Percentiles rank a stretch among this genome's conserved stretches.
These are phyloP conservation scores for Zeuzera pyrina DNA, from an alignment of 2,888 invertebrate species.

Conservation along the genomic window DNA sequence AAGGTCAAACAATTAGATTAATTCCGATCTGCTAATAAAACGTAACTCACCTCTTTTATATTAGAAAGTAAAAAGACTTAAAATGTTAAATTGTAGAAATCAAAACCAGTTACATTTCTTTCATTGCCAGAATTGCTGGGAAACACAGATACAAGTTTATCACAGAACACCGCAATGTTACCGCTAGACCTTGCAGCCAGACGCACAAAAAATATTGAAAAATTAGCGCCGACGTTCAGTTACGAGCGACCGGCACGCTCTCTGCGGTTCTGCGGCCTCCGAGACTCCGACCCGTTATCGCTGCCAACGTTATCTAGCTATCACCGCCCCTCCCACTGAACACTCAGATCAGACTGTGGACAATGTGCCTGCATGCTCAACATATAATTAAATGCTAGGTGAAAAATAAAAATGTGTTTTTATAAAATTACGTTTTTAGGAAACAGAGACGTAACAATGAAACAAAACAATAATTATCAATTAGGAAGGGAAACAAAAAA, in stretches of 20 bases:
- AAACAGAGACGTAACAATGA: too few relatives aligned
- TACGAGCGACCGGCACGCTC: conserved; percentile 19
- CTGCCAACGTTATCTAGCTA: conserved; percentile 51
- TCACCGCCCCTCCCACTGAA: conserved; percentile 38
- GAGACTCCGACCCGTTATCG: conserved; percentile 48
- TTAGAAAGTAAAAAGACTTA: too few relatives aligned
- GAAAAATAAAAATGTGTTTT: too few relatives aligned
- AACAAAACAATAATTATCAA: too few relatives aligned
- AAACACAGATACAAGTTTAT: conserved; percentile 14
- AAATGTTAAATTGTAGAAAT: too few relatives aligned
- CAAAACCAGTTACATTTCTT: too few relatives aligned
- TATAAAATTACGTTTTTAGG: too few relatives aligned
- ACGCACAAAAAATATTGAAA: conserved; percentile 32
- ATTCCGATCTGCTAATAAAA: too few relatives aligned
- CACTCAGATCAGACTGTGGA: background rate
- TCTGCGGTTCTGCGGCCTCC: conserved; percentile 30
- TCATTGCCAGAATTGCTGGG: conserved; percentile 3
- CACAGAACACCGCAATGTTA: conserved; percentile 18
- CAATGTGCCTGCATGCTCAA: conserved; percentile 11
- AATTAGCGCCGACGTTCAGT: conserved; percentile 16
- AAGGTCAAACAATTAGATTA: conserved; percentile 9
- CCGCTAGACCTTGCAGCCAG: conserved; percentile 28
- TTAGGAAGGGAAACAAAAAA: too few relatives aligned
- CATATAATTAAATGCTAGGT: background rate
- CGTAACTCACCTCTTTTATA: too few relatives aligned